Evolutionary conservation across 1,140 invertebrate genomes (phyloP).

Genomic region (Danaus melanippus): DNA sequence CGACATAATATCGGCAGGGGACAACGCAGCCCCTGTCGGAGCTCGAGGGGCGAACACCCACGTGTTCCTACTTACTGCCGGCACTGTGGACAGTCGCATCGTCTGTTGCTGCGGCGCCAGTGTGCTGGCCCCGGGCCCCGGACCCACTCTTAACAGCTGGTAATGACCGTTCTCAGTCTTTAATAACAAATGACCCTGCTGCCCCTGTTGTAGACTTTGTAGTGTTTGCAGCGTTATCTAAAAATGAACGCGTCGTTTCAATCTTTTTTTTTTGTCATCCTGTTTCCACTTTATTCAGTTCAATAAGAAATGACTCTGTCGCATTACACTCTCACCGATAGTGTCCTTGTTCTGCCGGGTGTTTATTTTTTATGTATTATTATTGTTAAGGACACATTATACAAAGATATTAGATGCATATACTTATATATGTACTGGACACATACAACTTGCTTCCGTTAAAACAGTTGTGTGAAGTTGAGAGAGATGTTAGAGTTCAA

Average conservation of each 20-base stretch:
- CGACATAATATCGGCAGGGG: conserved; percentile 9
- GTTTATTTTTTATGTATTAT: too few species aligned
- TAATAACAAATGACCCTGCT: conserved; percentile 88
- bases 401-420: too few species aligned
- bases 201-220: conserved; percentile 85
- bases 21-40: conserved; percentile 32
- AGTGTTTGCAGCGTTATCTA: conserved; percentile 89
- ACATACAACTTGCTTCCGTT: too few species aligned
- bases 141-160: conserved; percentile 90
- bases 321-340: too few species aligned
- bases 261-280: conserved; percentile 21
- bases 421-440: too few species aligned
- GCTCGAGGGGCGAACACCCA: conserved; percentile 32
- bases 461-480: too few species aligned
- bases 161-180: conserved; percentile 97
- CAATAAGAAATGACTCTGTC: too few species aligned
- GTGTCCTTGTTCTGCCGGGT: too few species aligned
- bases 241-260: conserved; percentile 66
- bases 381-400: too few species aligned
- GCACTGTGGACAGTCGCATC: conserved; percentile 68
- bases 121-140: conserved; percentile 75
- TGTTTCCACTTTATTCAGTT: too few species aligned
- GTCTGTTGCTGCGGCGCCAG: conserved; percentile 73
- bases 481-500: too few species aligned
- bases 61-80: conserved; percentile 66